phyloP scores from a whole-genome alignment of 2,888 invertebrate genomes.

The Rugalucina vietnamica region DNA sequence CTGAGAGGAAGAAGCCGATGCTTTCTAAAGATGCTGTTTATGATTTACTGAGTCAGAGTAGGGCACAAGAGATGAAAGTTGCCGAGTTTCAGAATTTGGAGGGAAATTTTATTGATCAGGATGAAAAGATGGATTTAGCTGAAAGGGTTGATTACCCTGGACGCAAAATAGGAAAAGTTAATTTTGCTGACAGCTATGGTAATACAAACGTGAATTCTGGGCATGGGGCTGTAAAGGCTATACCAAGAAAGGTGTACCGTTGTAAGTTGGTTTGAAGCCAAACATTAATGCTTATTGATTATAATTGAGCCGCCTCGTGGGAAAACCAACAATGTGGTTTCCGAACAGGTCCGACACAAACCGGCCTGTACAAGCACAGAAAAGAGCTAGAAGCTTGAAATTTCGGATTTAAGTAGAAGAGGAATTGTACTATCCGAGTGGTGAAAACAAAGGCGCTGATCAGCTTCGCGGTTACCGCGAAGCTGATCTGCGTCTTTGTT shows the following conservation, averaged over 20 bases:
- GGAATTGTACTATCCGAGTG: too few relatives aligned
- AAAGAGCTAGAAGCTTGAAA: too few relatives aligned
- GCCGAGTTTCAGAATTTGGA: slow-evolving; percentile 34
- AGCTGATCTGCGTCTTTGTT: too few relatives aligned
- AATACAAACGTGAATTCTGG: not conserved
- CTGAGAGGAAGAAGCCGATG: not conserved
- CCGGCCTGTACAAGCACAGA: too few relatives aligned
- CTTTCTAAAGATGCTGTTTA: slow-evolving; percentile 53
- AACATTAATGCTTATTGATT: too few relatives aligned
- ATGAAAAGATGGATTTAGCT: not conserved
- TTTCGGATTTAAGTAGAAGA: too few relatives aligned
- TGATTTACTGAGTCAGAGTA: slow-evolving; percentile 48
- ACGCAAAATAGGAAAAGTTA: not conserved
- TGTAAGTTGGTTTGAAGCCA: not conserved
- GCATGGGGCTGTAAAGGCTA: not conserved
- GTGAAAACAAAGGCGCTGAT: too few relatives aligned
- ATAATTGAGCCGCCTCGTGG: too few relatives aligned
- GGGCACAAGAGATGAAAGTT: slow-evolving; percentile 49
- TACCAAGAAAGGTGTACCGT: not conserved
- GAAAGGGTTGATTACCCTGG: not conserved
- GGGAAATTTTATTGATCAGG: slow-evolving; percentile 12
- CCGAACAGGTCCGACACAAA: too few relatives aligned
- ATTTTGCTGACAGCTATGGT: slow-evolving; percentile 7
- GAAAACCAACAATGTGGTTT: too few relatives aligned
- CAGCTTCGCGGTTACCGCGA: too few relatives aligned